Base-by-base conservation (phyloP, 2,888 invertebrate genomes). In the Pyrgus malvae region DNA sequence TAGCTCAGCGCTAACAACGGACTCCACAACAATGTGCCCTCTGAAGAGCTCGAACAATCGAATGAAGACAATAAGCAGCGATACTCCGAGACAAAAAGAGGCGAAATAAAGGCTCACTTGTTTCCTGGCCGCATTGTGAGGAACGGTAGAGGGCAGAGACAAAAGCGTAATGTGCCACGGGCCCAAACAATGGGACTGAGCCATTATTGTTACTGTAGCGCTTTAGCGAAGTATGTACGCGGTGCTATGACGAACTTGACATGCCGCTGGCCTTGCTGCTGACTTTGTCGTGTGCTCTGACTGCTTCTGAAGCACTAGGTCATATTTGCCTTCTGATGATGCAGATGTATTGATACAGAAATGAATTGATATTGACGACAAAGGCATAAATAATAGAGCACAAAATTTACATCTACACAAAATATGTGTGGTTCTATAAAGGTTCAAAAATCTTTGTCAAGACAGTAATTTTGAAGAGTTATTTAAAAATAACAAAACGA, bases 41-140 rank as follows among this genome's bases (percentile, higher is more conserved):
- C 83, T 85, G 88, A 88, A 88, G 89, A 90, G 89, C 85, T 79
- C 87, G 90, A 90, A 91, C 91, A 91, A 91, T 91, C 91, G 90
- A 90, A 90, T 90, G 91, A 90, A 91, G 90, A 91, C 91, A 91
- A 91, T 91, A 90, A 90, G 88, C 90, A 90, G 88, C 90, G 91
- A 90, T 90, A 91, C 90, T 91, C 90, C 85, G 90, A 90, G 90
- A 91, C 91, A 91, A 91, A 91, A 91, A 91, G 90, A 89, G 87
- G 88, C 90, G 89, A 90, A 91, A 90, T 90, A 91, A 90, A 91
- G 90, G 90, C 90, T 90, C 90, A 90, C 90, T 90, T 90, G 90
- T 90, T 90, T 90, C 89, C 90, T 90, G 88, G 89, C 90, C 89
- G 89, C 89, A 90, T 90, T 90, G 90, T 90, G 86, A 89, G 87